Evolutionary conservation across 2,113 vertebrate genomes (phyloP), one percentile per base, ranked within the genome.

Genomic region (Hiodon alosoides): DNA sequence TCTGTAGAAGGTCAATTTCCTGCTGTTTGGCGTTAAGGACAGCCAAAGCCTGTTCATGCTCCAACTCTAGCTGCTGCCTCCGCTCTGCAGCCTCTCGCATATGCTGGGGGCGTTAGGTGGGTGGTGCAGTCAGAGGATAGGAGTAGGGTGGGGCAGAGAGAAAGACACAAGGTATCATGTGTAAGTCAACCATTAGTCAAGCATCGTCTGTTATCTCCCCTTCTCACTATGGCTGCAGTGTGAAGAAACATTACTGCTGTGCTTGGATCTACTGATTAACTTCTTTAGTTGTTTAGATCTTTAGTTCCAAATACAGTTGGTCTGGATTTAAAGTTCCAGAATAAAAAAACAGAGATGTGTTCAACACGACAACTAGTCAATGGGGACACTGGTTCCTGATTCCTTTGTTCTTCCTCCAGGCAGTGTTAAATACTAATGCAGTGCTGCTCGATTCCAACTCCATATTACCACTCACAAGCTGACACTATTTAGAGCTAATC

Each of bases 31-130:
- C 93, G 84, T 90, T 95, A 92, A 99, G 96, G 61, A 94, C 93
- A 80, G 94, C 96, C 96, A 99, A 91, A 87, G 97, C 97, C 87
- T 98, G 95, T 87, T 96, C 97, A 98, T 98, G 96, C 94, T 98
- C 97, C 90, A 96, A 80, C 85, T 98, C 95, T 93, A 99, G 91
- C 91, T 98, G 97, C 93, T 98, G 97, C 94, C 96, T 90, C 92
- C 97, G 91, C 75, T 97, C 96, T 52, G 96, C 97, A 87, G 96
- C 95, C 94, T 98, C 96, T 71, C 97, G 94, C 97, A 99, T 99
- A 91, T 99, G 97, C 97, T 98, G 91, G 17, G 82, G 81, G 81
- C 81, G 72, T 72, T 76, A 77, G 4, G n/a, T 17, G 58, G 68
- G 74, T 78, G 79, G 76, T 73, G 78, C 84, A 78, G 66, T 68